Conservation (phyloP, 2,113 vertebrate genomes). For the Myanophis thanlyinensis region DNA sequence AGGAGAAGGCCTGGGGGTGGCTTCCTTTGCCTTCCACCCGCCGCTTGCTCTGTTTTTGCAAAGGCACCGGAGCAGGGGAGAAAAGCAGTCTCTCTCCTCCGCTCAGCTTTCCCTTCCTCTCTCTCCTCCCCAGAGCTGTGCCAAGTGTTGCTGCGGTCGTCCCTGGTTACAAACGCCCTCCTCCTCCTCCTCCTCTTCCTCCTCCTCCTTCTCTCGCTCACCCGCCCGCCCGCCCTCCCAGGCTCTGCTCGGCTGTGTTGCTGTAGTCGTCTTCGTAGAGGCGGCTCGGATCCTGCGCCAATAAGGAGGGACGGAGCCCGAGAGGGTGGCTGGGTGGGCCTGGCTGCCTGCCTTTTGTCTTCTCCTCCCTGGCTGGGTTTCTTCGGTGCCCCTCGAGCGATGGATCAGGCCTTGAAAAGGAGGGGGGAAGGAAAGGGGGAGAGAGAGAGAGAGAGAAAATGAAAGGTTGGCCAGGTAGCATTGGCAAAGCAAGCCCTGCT, state of each 20-base stretch:
- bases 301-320: not conserved
- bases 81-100: not conserved
- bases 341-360: not conserved
- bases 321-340: not conserved
- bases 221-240: not conserved
- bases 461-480: too few species aligned
- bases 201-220: too few species aligned
- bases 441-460: not conserved
- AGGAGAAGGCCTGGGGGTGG: too few species aligned
- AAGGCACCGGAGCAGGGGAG: not conserved
- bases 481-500: too few species aligned
- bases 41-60: not conserved
- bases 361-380: not conserved
- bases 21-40: too few species aligned
- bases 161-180: constrained; percentile 79
- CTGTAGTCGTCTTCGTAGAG: not conserved
- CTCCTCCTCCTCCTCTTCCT: too few species aligned
- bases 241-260: not conserved
- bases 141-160: constrained; percentile 69
- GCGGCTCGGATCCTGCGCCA: constrained; percentile 7
- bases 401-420: not conserved
- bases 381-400: not conserved
- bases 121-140: constrained; percentile 43
- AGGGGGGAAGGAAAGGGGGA: not conserved
- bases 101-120: constrained; percentile 16